Percentiles rank a stretch among this genome's conserved stretches.
phyloP scores from a whole-genome alignment of 2,888 invertebrate genomes.

The Patella caerulea region DNA sequence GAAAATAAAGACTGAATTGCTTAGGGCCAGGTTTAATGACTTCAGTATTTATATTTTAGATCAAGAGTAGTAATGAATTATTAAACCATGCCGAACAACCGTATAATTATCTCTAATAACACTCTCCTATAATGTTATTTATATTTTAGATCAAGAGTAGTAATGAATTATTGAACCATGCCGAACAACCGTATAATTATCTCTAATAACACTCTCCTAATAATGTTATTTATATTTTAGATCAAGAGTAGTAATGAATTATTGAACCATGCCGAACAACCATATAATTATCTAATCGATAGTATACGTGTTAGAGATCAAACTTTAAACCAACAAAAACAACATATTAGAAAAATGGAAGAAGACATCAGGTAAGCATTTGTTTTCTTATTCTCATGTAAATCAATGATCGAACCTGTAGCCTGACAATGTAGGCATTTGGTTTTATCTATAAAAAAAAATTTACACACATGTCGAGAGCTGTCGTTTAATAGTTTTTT shows the following conservation, averaged over 20 bases:
- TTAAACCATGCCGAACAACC: background rate
- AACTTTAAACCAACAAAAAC: constrained; percentile 60
- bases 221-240: constrained; percentile 41
- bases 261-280: constrained; percentile 68
- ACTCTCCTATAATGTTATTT: constrained; percentile 1
- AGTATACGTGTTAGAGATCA: constrained; percentile 63
- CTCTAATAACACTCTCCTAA: constrained; percentile 9
- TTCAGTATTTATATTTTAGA: background rate
- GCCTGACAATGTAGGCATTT: too few species aligned
- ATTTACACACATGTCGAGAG: too few species aligned
- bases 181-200: background rate
- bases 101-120: constrained; percentile 2
- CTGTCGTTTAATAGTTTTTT: too few species aligned
- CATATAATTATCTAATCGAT: constrained; percentile 69
- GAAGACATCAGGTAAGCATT: constrained; percentile 56
- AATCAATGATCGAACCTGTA: background rate
- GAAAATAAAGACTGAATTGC: too few species aligned
- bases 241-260: constrained; percentile 62
- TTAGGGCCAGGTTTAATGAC: too few species aligned
- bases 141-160: constrained; percentile 4
- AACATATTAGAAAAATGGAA: constrained; percentile 57
- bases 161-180: constrained; percentile 4
- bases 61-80: background rate
- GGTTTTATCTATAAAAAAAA: too few species aligned
- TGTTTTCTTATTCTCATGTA: too few species aligned